Conservation (phyloP, 2,888 invertebrate genomes). For the Nomada lathburiana region DNA sequence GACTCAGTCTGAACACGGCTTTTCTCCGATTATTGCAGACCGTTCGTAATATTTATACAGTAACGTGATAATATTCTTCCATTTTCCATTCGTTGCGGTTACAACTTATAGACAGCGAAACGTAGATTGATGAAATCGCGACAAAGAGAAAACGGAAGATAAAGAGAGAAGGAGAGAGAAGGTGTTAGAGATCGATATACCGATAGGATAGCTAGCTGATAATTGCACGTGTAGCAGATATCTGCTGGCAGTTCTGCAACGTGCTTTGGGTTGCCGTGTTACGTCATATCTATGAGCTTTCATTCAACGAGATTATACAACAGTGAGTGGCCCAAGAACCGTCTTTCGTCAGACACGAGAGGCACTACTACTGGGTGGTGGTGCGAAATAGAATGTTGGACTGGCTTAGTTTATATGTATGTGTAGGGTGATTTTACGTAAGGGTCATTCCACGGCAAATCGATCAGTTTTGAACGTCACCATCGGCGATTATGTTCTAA, state of each 20-base stretch:
- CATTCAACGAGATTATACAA: not conserved
- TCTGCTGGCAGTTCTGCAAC: not conserved
- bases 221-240: conserved; percentile 18
- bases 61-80: not conserved
- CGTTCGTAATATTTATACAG: not conserved
- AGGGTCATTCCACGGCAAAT: too few relatives aligned
- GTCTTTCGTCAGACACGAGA: too few relatives aligned
- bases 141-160: conserved; percentile 2
- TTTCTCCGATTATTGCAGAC: too few relatives aligned
- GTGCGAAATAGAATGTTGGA: too few relatives aligned
- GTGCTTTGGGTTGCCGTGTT: conserved; percentile 3
- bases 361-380: too few relatives aligned
- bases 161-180: conserved; percentile 2
- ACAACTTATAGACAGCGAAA: not conserved
- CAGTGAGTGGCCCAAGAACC: too few relatives aligned
- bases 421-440: too few relatives aligned
- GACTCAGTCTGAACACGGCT: too few relatives aligned
- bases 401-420: too few relatives aligned
- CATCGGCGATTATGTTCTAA: too few relatives aligned
- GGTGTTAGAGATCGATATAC: conserved; percentile 12
- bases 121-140: not conserved
- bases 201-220: conserved; percentile 5
- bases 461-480: too few relatives aligned
- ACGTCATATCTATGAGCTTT: not conserved
- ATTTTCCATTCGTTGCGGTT: not conserved